A percentile compares a stretch with the other conserved stretches of the same genome.
phyloP scores from a whole-genome alignment of 2,113 vertebrate species.

The Heterochromis multidens region DNA sequence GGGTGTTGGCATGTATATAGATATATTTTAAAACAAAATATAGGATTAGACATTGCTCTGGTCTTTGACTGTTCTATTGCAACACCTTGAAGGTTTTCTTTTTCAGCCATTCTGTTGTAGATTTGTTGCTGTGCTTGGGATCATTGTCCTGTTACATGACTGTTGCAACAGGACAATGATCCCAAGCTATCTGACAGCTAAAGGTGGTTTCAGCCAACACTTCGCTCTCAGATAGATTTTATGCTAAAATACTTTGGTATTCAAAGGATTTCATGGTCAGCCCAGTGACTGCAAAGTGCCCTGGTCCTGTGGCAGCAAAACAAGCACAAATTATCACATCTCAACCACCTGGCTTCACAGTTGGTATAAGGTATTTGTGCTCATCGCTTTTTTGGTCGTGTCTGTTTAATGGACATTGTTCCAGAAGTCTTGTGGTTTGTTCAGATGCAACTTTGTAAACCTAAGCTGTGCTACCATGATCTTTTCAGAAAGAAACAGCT shows the following conservation, averaged over 20 bases:
- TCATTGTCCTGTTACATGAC: not conserved
- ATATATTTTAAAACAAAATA: no score
- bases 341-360: no score
- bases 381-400: no score
- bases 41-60: no score
- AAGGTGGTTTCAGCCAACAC: not conserved
- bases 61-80: not conserved
- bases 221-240: not conserved
- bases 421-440: no score
- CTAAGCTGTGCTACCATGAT: fast-evolving
- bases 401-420: no score
- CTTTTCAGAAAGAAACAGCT: not conserved
- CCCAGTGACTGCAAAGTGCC: not conserved
- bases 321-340: no score
- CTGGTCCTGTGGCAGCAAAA: not conserved
- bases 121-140: not conserved
- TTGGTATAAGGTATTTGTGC: no score
- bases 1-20: no score
- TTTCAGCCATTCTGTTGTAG: not conserved
- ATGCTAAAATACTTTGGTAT: not conserved
- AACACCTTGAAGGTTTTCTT: not conserved
- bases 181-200: not conserved
- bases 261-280: not conserved
- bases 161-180: not conserved
- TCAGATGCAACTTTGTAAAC: no score